Base-by-base conservation (phyloP, 2,888 invertebrate species). In the Deilephila porcellus region DNA sequence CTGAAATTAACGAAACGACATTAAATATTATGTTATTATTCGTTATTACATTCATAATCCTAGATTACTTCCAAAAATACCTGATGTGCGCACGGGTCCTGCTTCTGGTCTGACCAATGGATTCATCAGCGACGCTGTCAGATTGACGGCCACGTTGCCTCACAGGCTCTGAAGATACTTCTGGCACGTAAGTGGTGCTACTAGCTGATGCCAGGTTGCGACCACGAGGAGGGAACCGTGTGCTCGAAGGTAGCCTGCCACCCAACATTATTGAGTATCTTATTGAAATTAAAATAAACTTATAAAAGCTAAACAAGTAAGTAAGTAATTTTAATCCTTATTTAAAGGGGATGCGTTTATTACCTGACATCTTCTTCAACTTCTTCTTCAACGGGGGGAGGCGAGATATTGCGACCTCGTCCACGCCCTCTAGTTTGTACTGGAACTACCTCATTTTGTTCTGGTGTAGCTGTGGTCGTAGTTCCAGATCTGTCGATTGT, bases 151-250 rank as follows among this genome's bases (percentile, higher is more conserved):
- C 91, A 74, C 93, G 92, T 60, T 92, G 91, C 75, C 87, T 88
- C 25, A 90, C 86, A 78, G 93, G 85, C 89, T 95, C 91, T 78
- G 95, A 89, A n/a, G 93, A 88, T 72, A 88, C 88, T 88, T 91
- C 95, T 77, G 92, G 94, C 77, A 84, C 91, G 76, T 86, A 87
- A 74, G 96, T 95, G 60, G 96, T 95, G 32, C 95, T 95, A 78
- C 93, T 93, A 60, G 85, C 77, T 73, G 90, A 82, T 25, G 86
- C 89, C 72, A 94, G 80, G 91, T 88, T 90, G 90, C 96, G 93
- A 80, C 96, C 96, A 75, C 97, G 96, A 64, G 97, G 97, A 76
- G 97, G 97, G 89, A 98, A 98, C 78, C 98, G 96, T n/a, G 98
- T 98, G 84, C 97, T 97, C n/a, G 96, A 96, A 2, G 98, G 98